Percentiles rank a stretch among this genome's conserved stretches.
Evolutionary conservation across 2,888 invertebrate genomes (phyloP).

Genomic region (Gasteruption jaculator): DNA sequence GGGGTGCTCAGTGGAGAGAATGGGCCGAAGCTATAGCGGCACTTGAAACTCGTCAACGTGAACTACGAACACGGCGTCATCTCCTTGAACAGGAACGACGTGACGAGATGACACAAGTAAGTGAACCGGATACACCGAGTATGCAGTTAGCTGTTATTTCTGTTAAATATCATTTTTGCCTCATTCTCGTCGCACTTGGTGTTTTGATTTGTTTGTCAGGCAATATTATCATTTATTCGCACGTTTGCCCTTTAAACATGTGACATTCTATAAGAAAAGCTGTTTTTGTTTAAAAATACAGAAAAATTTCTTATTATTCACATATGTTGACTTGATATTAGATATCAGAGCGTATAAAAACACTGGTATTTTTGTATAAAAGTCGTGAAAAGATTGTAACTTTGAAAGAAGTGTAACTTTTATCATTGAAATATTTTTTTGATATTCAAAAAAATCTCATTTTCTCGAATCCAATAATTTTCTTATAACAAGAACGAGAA

Average conservation of each 20-base stretch:
- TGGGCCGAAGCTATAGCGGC: slow-evolving; percentile 59
- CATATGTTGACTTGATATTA: no score
- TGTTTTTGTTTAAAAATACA: not conserved
- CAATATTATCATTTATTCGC: slow-evolving; percentile 51
- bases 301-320: not conserved
- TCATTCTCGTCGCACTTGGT: slow-evolving; percentile 48
- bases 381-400: no score
- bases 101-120: slow-evolving; percentile 55
- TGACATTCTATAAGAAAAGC: no score
- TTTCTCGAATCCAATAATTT: no score
- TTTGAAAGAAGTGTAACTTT: no score
- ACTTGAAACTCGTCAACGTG: slow-evolving; percentile 58
- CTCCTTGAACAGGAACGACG: slow-evolving; percentile 55
- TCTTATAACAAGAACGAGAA: no score
- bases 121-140: slow-evolving; percentile 45
- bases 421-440: no score
- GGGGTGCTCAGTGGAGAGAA: slow-evolving; percentile 58
- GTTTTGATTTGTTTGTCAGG: slow-evolving; percentile 50
- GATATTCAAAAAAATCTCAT: no score
- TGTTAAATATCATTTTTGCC: slow-evolving; percentile 48
- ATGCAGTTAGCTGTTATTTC: slow-evolving; percentile 45
- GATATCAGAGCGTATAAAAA: no score
- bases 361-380: no score
- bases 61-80: slow-evolving; percentile 55
- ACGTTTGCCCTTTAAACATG: slow-evolving; percentile 49